A percentile compares a stretch with the other conserved stretches of the same genome.
phyloP scores from a whole-genome alignment of 2,113 vertebrate genomes.

The Tetrax tetrax region DNA sequence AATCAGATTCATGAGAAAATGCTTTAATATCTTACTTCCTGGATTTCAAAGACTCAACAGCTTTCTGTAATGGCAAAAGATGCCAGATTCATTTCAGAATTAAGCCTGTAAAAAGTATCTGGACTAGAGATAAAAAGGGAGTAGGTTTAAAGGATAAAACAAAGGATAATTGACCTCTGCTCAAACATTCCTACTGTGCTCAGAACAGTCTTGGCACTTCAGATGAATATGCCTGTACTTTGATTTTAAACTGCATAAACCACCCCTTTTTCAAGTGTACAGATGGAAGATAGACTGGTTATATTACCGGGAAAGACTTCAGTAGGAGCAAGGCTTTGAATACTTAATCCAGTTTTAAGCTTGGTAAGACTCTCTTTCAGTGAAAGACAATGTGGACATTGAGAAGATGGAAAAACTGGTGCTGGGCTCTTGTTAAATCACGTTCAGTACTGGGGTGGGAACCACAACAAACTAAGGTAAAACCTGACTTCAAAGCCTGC shows the following conservation, averaged over 20 bases:
- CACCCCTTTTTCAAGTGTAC: background rate
- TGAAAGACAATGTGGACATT: background rate
- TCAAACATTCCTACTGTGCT: constrained; percentile 29
- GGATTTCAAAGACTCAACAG: background rate
- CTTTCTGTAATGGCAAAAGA: constrained; percentile 3
- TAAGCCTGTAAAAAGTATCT: constrained; percentile 9
- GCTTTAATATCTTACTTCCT: background rate
- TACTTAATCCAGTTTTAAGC: background rate
- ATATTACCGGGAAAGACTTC: background rate
- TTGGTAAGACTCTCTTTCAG: background rate
- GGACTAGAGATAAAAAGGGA: constrained; percentile 25
- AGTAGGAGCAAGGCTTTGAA: constrained; percentile 3
- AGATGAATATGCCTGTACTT: constrained; percentile 22
- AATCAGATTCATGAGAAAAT: background rate
- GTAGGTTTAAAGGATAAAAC: constrained; percentile 42
- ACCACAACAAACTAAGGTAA: background rate
- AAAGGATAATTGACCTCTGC: constrained; percentile 37
- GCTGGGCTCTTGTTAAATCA: background rate
- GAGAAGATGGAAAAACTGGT: background rate
- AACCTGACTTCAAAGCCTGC: background rate
- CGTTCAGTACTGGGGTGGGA: background rate
- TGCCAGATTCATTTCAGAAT: constrained; percentile 33
- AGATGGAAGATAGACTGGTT: background rate
- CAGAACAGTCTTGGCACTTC: constrained; percentile 32
- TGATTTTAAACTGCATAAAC: constrained; percentile 46